Percentiles rank a stretch among this genome's conserved stretches.
Evolutionary conservation across 2,888 invertebrate genomes (phyloP).

Genomic region (Callosobruchus maculatus): DNA sequence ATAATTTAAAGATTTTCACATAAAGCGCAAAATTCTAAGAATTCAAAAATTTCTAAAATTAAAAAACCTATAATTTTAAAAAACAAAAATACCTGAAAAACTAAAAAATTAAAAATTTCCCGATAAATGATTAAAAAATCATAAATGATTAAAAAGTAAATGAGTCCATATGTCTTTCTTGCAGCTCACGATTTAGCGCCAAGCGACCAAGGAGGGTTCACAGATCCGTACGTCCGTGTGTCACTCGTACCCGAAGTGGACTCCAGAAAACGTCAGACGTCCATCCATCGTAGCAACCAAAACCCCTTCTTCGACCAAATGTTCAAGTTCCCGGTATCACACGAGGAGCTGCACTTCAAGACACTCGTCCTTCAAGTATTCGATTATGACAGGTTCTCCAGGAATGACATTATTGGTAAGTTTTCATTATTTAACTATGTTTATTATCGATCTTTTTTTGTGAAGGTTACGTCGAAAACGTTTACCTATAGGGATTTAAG

Average conservation of each 20-base stretch:
- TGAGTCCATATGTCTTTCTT: conserved; percentile 28
- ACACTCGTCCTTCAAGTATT: conserved; percentile 71
- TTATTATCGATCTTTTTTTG: too few relatives aligned
- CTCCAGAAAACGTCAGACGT: conserved; percentile 78
- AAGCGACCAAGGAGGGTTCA: conserved; percentile 82
- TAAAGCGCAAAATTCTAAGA: too few relatives aligned
- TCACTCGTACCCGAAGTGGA: conserved; percentile 81
- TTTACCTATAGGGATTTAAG: too few relatives aligned
- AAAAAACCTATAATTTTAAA: too few relatives aligned
- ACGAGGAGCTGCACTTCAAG: conserved; percentile 80
- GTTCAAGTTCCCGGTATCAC: conserved; percentile 89
- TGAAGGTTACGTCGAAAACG: too few relatives aligned
- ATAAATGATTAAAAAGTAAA: too few relatives aligned
- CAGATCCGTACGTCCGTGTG: conserved; percentile 84
- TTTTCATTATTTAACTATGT: conserved; percentile 46
- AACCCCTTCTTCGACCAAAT: conserved; percentile 89
- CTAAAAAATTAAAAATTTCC: too few relatives aligned
- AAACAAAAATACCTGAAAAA: too few relatives aligned
- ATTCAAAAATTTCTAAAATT: too few relatives aligned
- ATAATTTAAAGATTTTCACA: too few relatives aligned
- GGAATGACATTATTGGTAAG: conserved; percentile 78
- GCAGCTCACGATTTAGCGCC: conserved; percentile 78
- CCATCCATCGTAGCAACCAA: conserved; percentile 77
- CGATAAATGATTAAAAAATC: too few relatives aligned
- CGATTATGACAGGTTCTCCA: conserved; percentile 71